Evolutionary conservation across 1,140 invertebrate genomes (phyloP).

Genomic region (Drosophila melanica): DNA sequence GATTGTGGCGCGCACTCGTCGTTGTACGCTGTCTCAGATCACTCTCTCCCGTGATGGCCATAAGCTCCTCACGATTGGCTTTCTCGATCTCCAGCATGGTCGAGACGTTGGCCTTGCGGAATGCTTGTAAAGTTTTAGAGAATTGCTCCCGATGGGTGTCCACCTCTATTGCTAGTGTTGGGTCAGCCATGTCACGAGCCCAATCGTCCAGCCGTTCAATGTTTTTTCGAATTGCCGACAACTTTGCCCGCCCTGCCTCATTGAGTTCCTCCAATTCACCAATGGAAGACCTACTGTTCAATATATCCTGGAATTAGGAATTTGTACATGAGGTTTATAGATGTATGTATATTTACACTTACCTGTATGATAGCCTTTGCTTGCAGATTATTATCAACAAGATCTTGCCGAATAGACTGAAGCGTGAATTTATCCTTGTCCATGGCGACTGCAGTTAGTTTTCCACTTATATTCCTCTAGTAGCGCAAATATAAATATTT

Average conservation of each 20-base stretch:
- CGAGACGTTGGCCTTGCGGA: slow-evolving; percentile 91
- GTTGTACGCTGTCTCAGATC: slow-evolving; percentile 85
- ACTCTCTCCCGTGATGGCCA: slow-evolving; percentile 86
- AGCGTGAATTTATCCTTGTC: slow-evolving; percentile 75
- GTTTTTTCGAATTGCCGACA: slow-evolving; percentile 87
- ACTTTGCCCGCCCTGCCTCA: slow-evolving; percentile 88
- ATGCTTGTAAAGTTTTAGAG: slow-evolving; percentile 88
- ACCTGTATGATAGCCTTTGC: slow-evolving; percentile 92
- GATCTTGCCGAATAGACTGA: slow-evolving; percentile 85
- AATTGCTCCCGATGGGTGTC: slow-evolving; percentile 89
- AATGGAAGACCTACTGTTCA: slow-evolving; percentile 88
- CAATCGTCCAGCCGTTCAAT: slow-evolving; percentile 88
- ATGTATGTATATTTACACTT: slow-evolving; percentile 52
- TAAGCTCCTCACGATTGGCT: slow-evolving; percentile 88
- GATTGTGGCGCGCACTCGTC: slow-evolving; percentile 60
- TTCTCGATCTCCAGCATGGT: slow-evolving; percentile 91
- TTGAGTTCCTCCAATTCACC: slow-evolving; percentile 89
- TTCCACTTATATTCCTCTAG: slow-evolving; percentile 10
- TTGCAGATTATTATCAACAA: slow-evolving; percentile 89
- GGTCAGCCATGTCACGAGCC: slow-evolving; percentile 88
- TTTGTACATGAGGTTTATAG: neutral
- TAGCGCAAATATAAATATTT: slow-evolving; percentile 33
- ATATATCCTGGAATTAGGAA: slow-evolving; percentile 86
- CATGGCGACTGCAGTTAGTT: slow-evolving; percentile 44
- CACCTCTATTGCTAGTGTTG: slow-evolving; percentile 87